Evolutionary conservation across 2,888 invertebrate genomes (phyloP), one percentile per base, ranked within the genome.

Genomic region (Chymomyza procnemis): DNA sequence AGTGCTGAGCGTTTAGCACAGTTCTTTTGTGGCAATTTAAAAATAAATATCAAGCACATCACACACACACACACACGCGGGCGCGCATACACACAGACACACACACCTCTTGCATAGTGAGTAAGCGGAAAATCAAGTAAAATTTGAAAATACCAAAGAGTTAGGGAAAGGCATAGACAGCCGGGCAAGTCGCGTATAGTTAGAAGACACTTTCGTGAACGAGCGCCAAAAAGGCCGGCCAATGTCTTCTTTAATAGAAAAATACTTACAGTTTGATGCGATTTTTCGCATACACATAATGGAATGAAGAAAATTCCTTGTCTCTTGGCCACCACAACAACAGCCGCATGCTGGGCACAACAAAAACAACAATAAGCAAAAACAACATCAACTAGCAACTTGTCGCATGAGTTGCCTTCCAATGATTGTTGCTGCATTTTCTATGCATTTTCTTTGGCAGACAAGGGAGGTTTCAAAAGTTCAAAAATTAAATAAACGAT

Each of bases 261-360:
- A 80, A 80, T 85, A 76, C 85, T 85, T 85, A 85, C 79, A 85
- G 82, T 85, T 85, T 82, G 80, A 85, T 85, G 85, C 85, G 77
- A 83, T 79, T 73, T 26, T 60, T 78, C 75, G 71, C 80, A 87
- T 87, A 88, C 82, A 80, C 84, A 88, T 89, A 89, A 88, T 89
- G 89, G 89, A 89, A 89, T 89, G 88, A 89, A 89, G 85, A 88
- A 89, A 89, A 89, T 89, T 89, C 89, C 89, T 41, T 41, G 89
- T 88, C 85, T 79, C 82, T 76, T 80, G 75, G 66, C 75, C 84
- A 70, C 80, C 76, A 78, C 76, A 82, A 46, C 61, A 70, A 71
- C 71, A 78, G 77, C 73, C 68, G 79, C 79, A 84, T 79, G 84
- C 80, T 79, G 81, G 79, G 76, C 83, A 76, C 71, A 18, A 52